Percentiles rank a stretch among this genome's conserved stretches.
Evolutionary conservation across 2,888 invertebrate species (phyloP).

Genomic region (Cecidostiba fungosa): DNA sequence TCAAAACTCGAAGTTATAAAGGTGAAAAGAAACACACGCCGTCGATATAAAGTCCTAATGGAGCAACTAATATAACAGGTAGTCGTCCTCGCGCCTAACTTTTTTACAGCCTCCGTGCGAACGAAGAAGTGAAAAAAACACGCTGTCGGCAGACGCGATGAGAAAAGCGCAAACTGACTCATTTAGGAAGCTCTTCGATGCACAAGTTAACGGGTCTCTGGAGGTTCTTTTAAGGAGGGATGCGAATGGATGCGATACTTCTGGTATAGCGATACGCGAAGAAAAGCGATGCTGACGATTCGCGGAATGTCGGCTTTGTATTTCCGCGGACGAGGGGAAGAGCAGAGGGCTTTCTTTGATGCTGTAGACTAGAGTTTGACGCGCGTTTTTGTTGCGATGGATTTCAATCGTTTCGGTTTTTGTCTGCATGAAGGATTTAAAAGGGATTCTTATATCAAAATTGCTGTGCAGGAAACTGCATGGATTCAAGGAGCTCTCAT

Average conservation of each 20-base stretch:
- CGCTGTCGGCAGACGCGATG: conserved; percentile 36
- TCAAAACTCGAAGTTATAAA: background rate
- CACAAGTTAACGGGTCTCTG: background rate
- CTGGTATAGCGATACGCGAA: background rate
- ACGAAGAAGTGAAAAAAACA: conserved; percentile 40
- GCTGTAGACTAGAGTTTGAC: too few relatives aligned
- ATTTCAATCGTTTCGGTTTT: too few relatives aligned
- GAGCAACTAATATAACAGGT: conserved; percentile 19
- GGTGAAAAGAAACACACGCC: background rate
- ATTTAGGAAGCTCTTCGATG: conserved; percentile 61
- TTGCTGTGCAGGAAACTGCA: too few relatives aligned
- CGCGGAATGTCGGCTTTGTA: background rate
- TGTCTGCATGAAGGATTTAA: too few relatives aligned
- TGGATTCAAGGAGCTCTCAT: too few relatives aligned
- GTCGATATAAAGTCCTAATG: conserved; percentile 42
- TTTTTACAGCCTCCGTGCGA: conserved; percentile 2
- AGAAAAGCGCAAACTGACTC: conserved; percentile 40
- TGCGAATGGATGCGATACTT: background rate
- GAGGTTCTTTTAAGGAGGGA: background rate
- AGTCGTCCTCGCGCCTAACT: background rate
- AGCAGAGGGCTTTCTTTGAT: too few relatives aligned
- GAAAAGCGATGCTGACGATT: background rate
- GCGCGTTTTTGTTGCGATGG: too few relatives aligned
- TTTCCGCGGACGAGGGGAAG: too few relatives aligned
- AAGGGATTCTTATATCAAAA: too few relatives aligned